Evolutionary conservation across 2,113 vertebrate genomes (phyloP).

Genomic region (Pogonocichla stellata): DNA sequence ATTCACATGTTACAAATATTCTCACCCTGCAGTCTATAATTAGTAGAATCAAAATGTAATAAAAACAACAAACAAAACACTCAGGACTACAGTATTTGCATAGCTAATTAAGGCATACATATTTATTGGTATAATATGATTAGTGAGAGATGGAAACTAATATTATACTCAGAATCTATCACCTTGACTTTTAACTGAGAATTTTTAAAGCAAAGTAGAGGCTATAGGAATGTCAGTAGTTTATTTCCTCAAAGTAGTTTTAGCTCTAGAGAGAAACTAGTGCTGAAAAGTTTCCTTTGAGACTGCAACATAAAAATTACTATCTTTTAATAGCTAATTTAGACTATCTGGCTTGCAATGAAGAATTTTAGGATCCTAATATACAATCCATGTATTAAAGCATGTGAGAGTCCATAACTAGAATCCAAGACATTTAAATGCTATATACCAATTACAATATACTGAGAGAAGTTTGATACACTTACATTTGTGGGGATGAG

Average conservation of each 20-base stretch:
- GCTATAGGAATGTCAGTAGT: background rate
- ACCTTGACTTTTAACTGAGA: background rate
- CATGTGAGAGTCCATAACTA: background rate
- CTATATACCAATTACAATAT: background rate
- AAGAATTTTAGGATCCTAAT: background rate
- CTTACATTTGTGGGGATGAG: background rate
- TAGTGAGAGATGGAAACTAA: background rate
- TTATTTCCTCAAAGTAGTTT: background rate
- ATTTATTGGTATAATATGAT: background rate
- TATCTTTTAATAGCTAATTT: background rate
- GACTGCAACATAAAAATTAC: background rate
- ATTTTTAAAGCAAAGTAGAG: background rate
- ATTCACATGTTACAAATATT: background rate
- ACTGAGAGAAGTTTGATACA: rapidly evolving
- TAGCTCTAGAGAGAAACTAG: background rate
- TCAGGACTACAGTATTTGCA: background rate
- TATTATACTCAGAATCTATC: background rate
- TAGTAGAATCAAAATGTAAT: background rate
- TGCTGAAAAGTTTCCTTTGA: background rate
- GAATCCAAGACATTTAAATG: background rate
- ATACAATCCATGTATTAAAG: background rate
- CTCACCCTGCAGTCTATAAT: background rate
- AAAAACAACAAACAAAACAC: background rate
- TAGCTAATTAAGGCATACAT: background rate
- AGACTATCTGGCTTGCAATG: background rate